These are phyloP conservation scores for Theocolax elegans DNA, from an alignment of 1,140 invertebrate genomes.

Conservation along the genomic window DNA sequence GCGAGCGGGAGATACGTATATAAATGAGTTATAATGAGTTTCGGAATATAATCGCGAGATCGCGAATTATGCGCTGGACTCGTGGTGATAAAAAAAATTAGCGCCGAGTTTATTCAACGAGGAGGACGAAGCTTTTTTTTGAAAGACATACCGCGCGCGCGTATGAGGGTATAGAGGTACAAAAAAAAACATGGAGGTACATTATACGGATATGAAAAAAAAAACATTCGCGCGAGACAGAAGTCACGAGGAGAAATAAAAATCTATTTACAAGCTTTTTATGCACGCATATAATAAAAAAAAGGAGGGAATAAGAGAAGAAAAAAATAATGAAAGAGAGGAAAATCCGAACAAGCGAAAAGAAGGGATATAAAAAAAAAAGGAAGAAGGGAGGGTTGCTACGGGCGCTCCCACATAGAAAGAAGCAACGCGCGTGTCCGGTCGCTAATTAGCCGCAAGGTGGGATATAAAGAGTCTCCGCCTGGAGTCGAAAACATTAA, in stretches of 20 bases:
- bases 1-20: not conserved
- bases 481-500: constrained; percentile 57
- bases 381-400: constrained; percentile 31
- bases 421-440: constrained; percentile 49
- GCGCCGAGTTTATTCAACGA: constrained; percentile 6
- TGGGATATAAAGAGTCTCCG: constrained; percentile 55
- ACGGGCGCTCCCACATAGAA: constrained; percentile 17
- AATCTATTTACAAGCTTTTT: constrained; percentile 27
- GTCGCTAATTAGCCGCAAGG: constrained; percentile 60
- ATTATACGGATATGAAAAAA: constrained; percentile 4
- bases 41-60: constrained; percentile 4
- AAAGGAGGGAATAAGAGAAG: constrained; percentile 7
- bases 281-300: not conserved
- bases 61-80: not conserved
- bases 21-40: constrained; percentile 21
- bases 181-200: not conserved
- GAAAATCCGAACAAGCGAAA: constrained; percentile 17
- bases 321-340: constrained; percentile 14
- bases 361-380: constrained; percentile 1
- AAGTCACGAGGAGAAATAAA: constrained; percentile 17
- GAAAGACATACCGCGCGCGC: constrained; percentile 21
- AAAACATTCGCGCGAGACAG: constrained; percentile 35
- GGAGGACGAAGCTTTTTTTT: not conserved
- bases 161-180: not conserved
- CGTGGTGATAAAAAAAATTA: constrained; percentile 24